Percentiles rank a stretch among this genome's conserved stretches.
Conservation (phyloP, 2,113 vertebrate species). For the Mobula birostris region DNA sequence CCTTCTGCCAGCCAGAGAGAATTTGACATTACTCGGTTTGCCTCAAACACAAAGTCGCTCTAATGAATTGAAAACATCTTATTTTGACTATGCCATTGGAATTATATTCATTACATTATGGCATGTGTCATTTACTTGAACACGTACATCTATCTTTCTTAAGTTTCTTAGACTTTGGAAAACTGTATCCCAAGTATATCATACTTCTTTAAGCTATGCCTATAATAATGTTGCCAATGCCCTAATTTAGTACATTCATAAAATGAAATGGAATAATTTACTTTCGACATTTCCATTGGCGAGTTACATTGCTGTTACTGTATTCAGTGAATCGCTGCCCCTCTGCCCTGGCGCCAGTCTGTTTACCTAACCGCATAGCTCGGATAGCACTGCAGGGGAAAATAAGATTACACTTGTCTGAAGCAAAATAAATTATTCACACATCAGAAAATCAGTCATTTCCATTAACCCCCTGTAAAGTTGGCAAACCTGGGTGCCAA, state of each 20-base stretch:
- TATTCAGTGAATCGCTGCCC: slow-evolving; percentile 35
- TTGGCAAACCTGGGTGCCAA: neutral
- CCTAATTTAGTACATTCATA: slow-evolving; percentile 37
- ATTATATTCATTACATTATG: slow-evolving; percentile 3
- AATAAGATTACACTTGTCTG: slow-evolving; percentile 34
- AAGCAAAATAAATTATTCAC: slow-evolving; percentile 38
- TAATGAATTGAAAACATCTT: neutral
- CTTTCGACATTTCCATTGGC: slow-evolving; percentile 27
- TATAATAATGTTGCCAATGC: slow-evolving; percentile 32
- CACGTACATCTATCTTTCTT: neutral
- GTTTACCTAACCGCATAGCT: slow-evolving; percentile 38
- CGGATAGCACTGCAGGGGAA: slow-evolving; percentile 35
- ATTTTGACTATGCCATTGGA: neutral
- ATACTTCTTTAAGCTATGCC: slow-evolving; percentile 21
- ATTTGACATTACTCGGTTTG: neutral
- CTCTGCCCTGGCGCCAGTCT: slow-evolving; percentile 32
- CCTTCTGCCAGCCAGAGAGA: neutral
- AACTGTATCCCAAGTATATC: slow-evolving; percentile 21
- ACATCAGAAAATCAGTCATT: slow-evolving; percentile 36
- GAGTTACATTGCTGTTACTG: slow-evolving; percentile 36
- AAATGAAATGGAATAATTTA: slow-evolving; percentile 38
- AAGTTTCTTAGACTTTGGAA: slow-evolving; percentile 9
- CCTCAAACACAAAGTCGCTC: neutral
- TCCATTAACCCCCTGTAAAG: slow-evolving; percentile 33
- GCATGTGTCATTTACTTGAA: neutral